Base-by-base conservation (phyloP, 2,113 vertebrate species). In the Potamarius usumacintae region DNA sequence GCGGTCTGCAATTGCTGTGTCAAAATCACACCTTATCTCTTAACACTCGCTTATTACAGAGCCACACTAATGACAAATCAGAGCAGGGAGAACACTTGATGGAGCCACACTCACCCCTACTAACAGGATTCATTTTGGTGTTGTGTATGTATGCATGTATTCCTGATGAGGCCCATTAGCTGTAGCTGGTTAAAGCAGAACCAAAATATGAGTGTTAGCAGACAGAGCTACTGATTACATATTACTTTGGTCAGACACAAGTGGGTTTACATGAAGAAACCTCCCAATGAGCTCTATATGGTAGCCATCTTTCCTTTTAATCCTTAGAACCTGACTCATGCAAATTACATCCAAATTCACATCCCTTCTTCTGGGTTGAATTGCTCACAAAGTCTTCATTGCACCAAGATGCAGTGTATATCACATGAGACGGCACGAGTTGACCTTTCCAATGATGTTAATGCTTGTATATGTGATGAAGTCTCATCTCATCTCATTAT, bases 21-120 rank as follows among this genome's bases (percentile, higher is more conserved):
- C 92, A 85, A 93, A 94, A 94, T 91, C 92, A 92, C 91, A 93
- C 92, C 91, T 93, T 91, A 90, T 89, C 92, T 94, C 91, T 90
- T 89, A 83, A 91, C 86, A 86, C 83, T 89, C 91, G 90, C 92
- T 94, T 94, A 93, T 81, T 81, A 81, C 57, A 81, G 91, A 89
- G 91, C 91, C 90, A 87, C 89, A 91, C 90, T 92, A 89, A 94
- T 94, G 91, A 93, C 92, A 93, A 92, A 93, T 94, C 74, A 92
- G 94, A 91, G 88, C 91, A 89, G 92, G 92, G 90, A 57, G 79
- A 87, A 27, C 85, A 86, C 91, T 92, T 92, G 91, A 20, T 72
- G 91, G 90, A 92, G 91, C 92, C 89, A 90, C 25, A 74, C 60
- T 92, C 90, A 90, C 92, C 93, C 84, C 80, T 58, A 89, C 76